Base-by-base conservation (phyloP, 2,797 vertebrate species). In the Spea hammondii region DNA sequence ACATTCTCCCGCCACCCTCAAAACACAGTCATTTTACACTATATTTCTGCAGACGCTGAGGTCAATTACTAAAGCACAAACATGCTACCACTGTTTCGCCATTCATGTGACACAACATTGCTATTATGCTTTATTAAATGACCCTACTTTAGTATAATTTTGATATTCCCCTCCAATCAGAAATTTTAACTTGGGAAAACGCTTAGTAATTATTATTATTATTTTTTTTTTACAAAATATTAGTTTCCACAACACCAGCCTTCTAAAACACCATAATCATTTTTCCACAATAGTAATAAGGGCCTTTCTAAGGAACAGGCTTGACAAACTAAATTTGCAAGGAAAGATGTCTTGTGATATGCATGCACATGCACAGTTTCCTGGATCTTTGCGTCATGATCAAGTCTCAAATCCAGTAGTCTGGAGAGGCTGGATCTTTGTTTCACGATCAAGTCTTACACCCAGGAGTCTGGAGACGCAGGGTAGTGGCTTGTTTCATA, bases 401-500 rank as follows among this genome's bases (percentile, higher is more conserved):
- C 59, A 62, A 62, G 79, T 85, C 89, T 94, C 95, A 99, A 90
- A 99, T 96, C 97, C 97, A 99, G 87, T 96, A 99, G 92, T 99
- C 97, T 53, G 96, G 96, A 46, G 96, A 98, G 88, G 96, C 96
- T 67, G 96, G 96, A 90, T 98, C 59, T 62, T 62, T 17, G 5
- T 62, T 4, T 62, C 14, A 62, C 7, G 59, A 62, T 86, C 59
- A 79, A 86, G 79, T 85, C 89, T 94, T 95, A 99, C 90, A 99
- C 96, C 97, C 97, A 99, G 87, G 97, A 99, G 92, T 99, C 97
- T 53, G 96, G 96, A 46, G 96, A 98, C 88, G 96, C 96, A 65
- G 96, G 97, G 90, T 98, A 98, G 94, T 99, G 97, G 93, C 96
- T 99, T 88, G 96, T 98, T 93, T 99, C 97, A 88, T 99, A 98